Conservation (phyloP, 2,888 invertebrate species). For the Bombyx huttoni region DNA sequence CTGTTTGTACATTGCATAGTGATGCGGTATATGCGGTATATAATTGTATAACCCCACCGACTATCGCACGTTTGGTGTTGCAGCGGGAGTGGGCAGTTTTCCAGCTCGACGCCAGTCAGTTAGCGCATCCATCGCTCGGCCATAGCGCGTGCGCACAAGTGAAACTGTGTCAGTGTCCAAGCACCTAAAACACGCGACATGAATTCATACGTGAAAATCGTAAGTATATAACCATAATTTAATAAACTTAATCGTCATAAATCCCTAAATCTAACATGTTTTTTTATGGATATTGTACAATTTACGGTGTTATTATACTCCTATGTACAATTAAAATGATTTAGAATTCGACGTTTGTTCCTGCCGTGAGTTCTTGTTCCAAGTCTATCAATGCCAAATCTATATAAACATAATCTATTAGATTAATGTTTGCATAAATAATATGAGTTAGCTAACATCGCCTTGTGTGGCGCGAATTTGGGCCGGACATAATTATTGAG, state of each 20-base stretch:
- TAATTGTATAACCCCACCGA: slow-evolving; percentile 47
- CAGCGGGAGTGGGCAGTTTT: slow-evolving; percentile 38
- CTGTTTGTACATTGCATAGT: slow-evolving; percentile 6
- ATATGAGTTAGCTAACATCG: not conserved
- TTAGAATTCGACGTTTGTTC: too few species aligned
- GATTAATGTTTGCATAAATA: not conserved
- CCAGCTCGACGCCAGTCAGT: slow-evolving; percentile 34
- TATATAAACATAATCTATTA: not conserved
- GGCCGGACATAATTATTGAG: not conserved
- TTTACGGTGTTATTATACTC: too few species aligned
- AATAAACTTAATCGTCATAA: not conserved
- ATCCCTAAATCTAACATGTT: not conserved
- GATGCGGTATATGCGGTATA: slow-evolving; percentile 23
- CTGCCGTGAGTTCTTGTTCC: too few species aligned
- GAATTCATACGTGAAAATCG: slow-evolving; percentile 54
- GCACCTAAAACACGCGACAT: slow-evolving; percentile 27
- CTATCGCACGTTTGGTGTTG: slow-evolving; percentile 35
- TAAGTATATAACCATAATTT: slow-evolving; percentile 27
- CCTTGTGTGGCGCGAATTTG: not conserved
- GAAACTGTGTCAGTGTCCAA: slow-evolving; percentile 50
- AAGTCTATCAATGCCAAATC: not conserved
- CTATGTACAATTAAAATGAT: too few species aligned
- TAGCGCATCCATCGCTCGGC: slow-evolving; percentile 22
- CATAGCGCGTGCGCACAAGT: slow-evolving; percentile 42
- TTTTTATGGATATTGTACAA: too few species aligned